These are phyloP conservation scores for Liposcelis brunnea DNA, from an alignment of 2,888 invertebrate genomes.

Conservation along the genomic window DNA sequence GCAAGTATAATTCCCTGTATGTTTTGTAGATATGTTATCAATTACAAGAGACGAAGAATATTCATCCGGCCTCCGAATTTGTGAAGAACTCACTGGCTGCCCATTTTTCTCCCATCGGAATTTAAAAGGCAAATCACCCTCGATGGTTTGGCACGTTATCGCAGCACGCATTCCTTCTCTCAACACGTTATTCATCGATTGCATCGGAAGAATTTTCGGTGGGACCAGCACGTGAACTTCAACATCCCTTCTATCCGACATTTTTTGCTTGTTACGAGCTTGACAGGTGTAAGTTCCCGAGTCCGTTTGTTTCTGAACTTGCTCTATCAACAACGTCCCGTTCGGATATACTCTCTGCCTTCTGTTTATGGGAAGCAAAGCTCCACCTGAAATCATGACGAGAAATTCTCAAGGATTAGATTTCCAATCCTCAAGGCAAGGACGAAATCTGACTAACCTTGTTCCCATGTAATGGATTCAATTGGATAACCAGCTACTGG, in stretches of 20 bases:
- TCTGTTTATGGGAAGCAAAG: constrained; percentile 69
- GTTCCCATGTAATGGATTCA: constrained; percentile 74
- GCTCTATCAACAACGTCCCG: constrained; percentile 71
- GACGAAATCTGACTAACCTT: constrained; percentile 39
- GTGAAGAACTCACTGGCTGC: constrained; percentile 45
- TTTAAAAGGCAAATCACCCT: constrained; percentile 80
- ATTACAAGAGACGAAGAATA: constrained; percentile 74
- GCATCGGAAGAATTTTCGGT: constrained; percentile 69
- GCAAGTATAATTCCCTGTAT: constrained; percentile 85
- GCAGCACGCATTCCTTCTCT: constrained; percentile 76
- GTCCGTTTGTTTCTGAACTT: constrained; percentile 68
- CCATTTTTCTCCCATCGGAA: constrained; percentile 86
- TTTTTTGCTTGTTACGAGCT: constrained; percentile 67
- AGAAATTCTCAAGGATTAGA: too few relatives aligned
- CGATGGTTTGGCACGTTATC: constrained; percentile 77
- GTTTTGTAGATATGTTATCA: constrained; percentile 66
- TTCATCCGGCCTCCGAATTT: constrained; percentile 49
- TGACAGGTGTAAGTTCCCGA: constrained; percentile 82
- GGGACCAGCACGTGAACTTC: constrained; percentile 42
- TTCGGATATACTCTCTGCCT: constrained; percentile 73
- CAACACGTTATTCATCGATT: constrained; percentile 60
- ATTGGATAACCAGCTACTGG: constrained; percentile 82
- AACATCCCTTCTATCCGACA: constrained; percentile 45
- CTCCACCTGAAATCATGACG: constrained; percentile 43
- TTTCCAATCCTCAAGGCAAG: too few relatives aligned